phyloP scores from a whole-genome alignment of 2,113 vertebrate genomes.

The Nerophis lumbriciformis region DNA sequence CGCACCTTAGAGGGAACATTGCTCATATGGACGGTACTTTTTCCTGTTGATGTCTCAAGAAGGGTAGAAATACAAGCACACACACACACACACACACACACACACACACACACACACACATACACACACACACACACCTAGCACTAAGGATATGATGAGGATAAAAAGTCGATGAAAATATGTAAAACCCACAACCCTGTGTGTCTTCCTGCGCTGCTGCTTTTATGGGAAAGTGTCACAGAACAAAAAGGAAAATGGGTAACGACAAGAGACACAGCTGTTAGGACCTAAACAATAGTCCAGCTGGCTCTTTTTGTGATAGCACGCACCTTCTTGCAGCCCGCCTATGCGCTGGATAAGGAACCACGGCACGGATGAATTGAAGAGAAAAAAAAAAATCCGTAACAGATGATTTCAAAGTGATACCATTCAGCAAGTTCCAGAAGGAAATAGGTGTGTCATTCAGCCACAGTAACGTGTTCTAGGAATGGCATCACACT shows the following conservation, averaged over 20 bases:
- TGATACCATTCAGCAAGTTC: no score
- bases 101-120: slow-evolving; percentile 23
- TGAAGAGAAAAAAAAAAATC: no score
- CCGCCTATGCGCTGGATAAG: slow-evolving; percentile 57
- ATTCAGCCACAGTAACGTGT: no score
- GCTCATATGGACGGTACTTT: no score
- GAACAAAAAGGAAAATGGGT: slow-evolving; percentile 72
- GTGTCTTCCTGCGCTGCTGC: slow-evolving; percentile 53
- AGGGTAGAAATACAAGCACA: no score
- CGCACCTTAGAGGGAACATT: no score
- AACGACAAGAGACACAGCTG: slow-evolving; percentile 77
- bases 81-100: neutral
- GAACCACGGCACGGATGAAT: slow-evolving; percentile 21
- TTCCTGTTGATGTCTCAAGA: no score
- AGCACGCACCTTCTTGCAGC: slow-evolving; percentile 53
- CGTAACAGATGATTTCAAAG: no score
- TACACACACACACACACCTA: neutral
- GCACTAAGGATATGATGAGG: slow-evolving; percentile 29
- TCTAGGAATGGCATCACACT: no score
- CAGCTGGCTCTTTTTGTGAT: slow-evolving; percentile 69
- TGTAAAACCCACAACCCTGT: slow-evolving; percentile 54
- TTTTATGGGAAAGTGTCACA: slow-evolving; percentile 58
- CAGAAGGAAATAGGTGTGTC: no score
- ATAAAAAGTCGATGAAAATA: slow-evolving; percentile 62
- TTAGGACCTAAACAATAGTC: slow-evolving; percentile 68